A percentile compares a stretch with the other conserved stretches of the same genome.
Conservation (phyloP, 2,113 vertebrate species). For the Syngnathus floridae region DNA sequence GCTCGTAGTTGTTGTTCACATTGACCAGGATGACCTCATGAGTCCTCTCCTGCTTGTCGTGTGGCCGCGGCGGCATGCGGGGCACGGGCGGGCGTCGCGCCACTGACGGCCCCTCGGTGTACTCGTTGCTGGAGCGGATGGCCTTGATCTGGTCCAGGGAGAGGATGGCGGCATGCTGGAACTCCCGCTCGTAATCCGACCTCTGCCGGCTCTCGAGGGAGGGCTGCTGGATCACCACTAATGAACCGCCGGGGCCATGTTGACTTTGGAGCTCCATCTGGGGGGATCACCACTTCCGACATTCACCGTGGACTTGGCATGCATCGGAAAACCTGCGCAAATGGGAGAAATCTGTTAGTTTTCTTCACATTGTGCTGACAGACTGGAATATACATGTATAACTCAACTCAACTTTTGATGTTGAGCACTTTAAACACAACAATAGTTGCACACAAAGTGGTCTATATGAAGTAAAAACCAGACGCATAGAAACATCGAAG, state of each 20-base stretch:
- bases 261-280: slow-evolving; percentile 95
- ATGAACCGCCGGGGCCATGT: slow-evolving; percentile 81
- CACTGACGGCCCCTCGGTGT: slow-evolving; percentile 88
- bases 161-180: slow-evolving; percentile 77
- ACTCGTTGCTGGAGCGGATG: slow-evolving; percentile 92
- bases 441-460: too few species aligned
- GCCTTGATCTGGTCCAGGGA: slow-evolving; percentile 97
- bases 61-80: slow-evolving; percentile 72
- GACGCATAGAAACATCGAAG: too few species aligned
- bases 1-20: slow-evolving; percentile 91
- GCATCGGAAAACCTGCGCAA: slow-evolving; percentile 89
- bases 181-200: slow-evolving; percentile 82
- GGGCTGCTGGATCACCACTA: slow-evolving; percentile 86
- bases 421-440: too few species aligned
- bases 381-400: not conserved
- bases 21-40: slow-evolving; percentile 90
- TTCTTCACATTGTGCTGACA: not conserved
- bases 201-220: slow-evolving; percentile 79
- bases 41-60: slow-evolving; percentile 89
- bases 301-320: slow-evolving; percentile 85
- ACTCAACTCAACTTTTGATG: too few species aligned
- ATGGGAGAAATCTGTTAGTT: not conserved
- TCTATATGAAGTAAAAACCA: too few species aligned
- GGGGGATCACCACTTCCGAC: slow-evolving; percentile 82
- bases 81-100: slow-evolving; percentile 73